Percentiles rank a stretch among this genome's conserved stretches.
Conservation (phyloP, 92 coral and sea anemone species). For the Heteractis magnifica region DNA sequence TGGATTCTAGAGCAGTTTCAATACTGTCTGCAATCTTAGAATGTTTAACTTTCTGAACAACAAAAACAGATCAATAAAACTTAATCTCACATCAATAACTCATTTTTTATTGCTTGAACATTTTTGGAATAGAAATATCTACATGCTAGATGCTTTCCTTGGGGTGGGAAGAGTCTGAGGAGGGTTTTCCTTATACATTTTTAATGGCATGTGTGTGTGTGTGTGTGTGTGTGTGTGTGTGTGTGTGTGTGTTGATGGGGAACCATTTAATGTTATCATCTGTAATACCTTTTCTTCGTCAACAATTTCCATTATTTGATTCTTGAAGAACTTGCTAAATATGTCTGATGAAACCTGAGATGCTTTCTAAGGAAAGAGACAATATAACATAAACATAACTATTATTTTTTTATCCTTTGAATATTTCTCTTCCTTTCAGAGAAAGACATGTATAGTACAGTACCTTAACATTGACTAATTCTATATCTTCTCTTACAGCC, state of each 20-base stretch:
- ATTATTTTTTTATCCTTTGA: background rate
- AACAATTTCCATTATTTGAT: conserved; percentile 96
- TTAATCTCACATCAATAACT: background rate
- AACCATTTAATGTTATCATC: background rate
- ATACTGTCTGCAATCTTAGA: conserved; percentile 92
- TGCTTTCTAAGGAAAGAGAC: conserved; percentile 71
- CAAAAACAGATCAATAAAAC: background rate
- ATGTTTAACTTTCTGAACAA: conserved; percentile 77
- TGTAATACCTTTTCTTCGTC: conserved; percentile 90
- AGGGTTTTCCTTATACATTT: too few species aligned
- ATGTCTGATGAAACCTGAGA: conserved; percentile 94
- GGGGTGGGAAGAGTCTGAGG: too few species aligned
- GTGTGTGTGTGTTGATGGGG: too few species aligned
- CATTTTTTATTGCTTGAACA: background rate
- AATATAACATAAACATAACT: background rate
- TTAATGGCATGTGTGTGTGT: too few species aligned
- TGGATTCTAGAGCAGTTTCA: conserved; percentile 85
- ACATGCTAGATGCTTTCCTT: too few species aligned
- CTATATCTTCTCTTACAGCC: conserved; percentile 88
- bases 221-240: too few species aligned
- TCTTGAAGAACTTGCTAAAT: conserved; percentile 90
- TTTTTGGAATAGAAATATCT: too few species aligned
- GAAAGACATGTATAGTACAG: background rate
- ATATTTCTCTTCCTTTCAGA: background rate
- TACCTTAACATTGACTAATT: conserved; percentile 86